Base-by-base conservation (phyloP, 2,888 invertebrate species). In the Scaptomyza tumidula region DNA sequence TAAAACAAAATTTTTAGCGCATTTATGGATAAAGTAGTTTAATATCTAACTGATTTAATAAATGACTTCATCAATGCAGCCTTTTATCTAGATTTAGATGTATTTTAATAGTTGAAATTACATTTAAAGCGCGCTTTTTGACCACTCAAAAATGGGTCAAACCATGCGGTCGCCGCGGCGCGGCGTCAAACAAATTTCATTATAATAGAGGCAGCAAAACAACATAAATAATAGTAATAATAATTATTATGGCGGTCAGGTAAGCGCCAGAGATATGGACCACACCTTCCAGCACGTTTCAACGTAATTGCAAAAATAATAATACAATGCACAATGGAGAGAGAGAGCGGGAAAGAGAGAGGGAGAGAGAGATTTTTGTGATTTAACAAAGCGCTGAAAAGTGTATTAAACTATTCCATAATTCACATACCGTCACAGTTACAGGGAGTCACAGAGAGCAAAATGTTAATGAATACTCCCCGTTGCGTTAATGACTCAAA, bases 401-500 rank as follows among this genome's bases (percentile, higher is more conserved):
- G 53, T 72, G 69, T 76, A 62, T 74, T 77, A 65, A 76, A 70
- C 70, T 76, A 76, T 85, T 70, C 71, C 71, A 79, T 64, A 70
- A 62, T 52, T 71, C 77, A 67, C 65, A 14, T 7, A 7, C 29
- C 29, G 7, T 14, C 41, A 41, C 10, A 3, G 39, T 19, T 19
- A 19, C 19, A 19, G 19, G 2, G 1, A 19, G 19, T 19, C 19
- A 19, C 19, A 14, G 61, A 69, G 77, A 48, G 68, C 74, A 68
- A 75, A 41, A 69, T 77, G 85, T 74, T 80, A 85, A 85, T 87
- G 87, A 85, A 83, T 75, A 58, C 79, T 67, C 82, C 87, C 87
- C 87, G 81, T 67, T 77, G 85, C 35, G 85, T 70, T 87, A 85
- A 85, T 85, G 85, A 85, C 77, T 83, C 80, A 79, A 83, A 77